Evolutionary conservation across 1,140 invertebrate species (phyloP).

Genomic region (Drosophila erecta): DNA sequence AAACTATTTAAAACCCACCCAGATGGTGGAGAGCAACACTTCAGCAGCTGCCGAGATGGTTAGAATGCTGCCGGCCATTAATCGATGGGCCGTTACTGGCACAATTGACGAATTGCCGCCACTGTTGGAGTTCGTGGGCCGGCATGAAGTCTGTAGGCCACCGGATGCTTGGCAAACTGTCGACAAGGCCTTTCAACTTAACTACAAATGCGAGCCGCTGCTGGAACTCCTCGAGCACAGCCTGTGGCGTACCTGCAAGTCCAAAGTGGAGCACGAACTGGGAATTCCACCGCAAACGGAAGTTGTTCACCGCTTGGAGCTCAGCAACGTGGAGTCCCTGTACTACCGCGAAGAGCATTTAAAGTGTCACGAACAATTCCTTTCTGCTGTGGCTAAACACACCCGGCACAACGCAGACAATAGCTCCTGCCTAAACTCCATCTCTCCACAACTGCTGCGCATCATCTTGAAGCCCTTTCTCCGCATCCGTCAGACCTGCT

Average conservation of each 20-base stretch:
- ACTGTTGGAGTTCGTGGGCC: slow-evolving; percentile 88
- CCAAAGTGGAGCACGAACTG: slow-evolving; percentile 87
- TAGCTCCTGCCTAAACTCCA: slow-evolving; percentile 46
- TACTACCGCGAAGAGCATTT: slow-evolving; percentile 86
- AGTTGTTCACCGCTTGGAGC: slow-evolving; percentile 84
- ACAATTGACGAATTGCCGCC: slow-evolving; percentile 89
- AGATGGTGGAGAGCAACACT: slow-evolving; percentile 88
- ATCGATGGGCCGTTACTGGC: slow-evolving; percentile 92
- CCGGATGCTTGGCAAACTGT: slow-evolving; percentile 86
- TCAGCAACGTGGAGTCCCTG: slow-evolving; percentile 86
- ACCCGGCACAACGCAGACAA: slow-evolving; percentile 35
- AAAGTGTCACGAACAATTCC: slow-evolving; percentile 63
- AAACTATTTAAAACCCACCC: background rate
- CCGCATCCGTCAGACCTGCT: slow-evolving; percentile 90
- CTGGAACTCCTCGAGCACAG: slow-evolving; percentile 86
- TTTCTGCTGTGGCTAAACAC: slow-evolving; percentile 53
- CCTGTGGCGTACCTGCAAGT: slow-evolving; percentile 88
- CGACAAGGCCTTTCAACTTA: slow-evolving; percentile 86
- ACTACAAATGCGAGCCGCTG: slow-evolving; percentile 65
- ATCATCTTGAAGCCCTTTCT: slow-evolving; percentile 88
- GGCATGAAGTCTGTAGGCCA: slow-evolving; percentile 43
- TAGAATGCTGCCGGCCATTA: slow-evolving; percentile 88
- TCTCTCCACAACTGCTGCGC: slow-evolving; percentile 50
- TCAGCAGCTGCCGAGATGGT: slow-evolving; percentile 85
- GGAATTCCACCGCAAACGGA: slow-evolving; percentile 85